Percentiles rank a stretch among this genome's conserved stretches.
These are phyloP conservation scores for Crotalus horridus DNA, from an alignment of 2,113 vertebrate genomes.

Conservation along the genomic window DNA sequence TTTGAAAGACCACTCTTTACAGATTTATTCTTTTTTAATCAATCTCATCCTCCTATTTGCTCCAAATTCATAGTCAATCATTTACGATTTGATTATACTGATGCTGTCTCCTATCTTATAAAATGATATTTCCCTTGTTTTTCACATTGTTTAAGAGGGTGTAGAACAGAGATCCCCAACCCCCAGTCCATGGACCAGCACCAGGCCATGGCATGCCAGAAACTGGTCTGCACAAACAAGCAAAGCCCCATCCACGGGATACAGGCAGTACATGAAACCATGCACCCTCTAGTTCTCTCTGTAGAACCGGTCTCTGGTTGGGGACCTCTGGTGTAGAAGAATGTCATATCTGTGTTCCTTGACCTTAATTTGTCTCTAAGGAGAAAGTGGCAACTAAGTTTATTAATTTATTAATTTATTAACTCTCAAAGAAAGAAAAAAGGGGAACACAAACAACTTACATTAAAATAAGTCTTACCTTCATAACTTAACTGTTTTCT, in stretches of 20 bases:
- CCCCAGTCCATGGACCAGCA: too few species aligned
- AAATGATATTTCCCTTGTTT: slow-evolving; percentile 56
- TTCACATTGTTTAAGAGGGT: slow-evolving; percentile 35
- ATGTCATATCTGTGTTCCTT: slow-evolving; percentile 60
- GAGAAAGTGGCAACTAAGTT: slow-evolving; percentile 46
- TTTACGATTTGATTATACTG: slow-evolving; percentile 17
- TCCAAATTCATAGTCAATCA: slow-evolving; percentile 14
- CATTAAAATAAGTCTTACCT: slow-evolving; percentile 21
- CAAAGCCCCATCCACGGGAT: too few species aligned
- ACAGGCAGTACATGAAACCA: too few species aligned
- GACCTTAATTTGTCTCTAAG: slow-evolving; percentile 46
- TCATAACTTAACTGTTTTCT: slow-evolving; percentile 28
- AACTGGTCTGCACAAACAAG: too few species aligned
- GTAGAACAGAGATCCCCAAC: slow-evolving; percentile 33
- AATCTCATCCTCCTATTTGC: neutral
- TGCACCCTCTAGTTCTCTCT: too few species aligned
- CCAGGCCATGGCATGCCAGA: too few species aligned
- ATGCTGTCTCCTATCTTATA: slow-evolving; percentile 39
- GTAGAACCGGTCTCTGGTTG: too few species aligned
- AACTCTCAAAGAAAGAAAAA: slow-evolving; percentile 42
- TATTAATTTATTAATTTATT: slow-evolving; percentile 29
- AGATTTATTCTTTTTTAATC: neutral
- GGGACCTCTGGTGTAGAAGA: slow-evolving; percentile 14
- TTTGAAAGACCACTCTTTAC: slow-evolving; percentile 45
- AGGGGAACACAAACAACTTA: slow-evolving; percentile 43